Conservation (phyloP, 2,888 invertebrate genomes). For the Muschampia plurimacula region DNA sequence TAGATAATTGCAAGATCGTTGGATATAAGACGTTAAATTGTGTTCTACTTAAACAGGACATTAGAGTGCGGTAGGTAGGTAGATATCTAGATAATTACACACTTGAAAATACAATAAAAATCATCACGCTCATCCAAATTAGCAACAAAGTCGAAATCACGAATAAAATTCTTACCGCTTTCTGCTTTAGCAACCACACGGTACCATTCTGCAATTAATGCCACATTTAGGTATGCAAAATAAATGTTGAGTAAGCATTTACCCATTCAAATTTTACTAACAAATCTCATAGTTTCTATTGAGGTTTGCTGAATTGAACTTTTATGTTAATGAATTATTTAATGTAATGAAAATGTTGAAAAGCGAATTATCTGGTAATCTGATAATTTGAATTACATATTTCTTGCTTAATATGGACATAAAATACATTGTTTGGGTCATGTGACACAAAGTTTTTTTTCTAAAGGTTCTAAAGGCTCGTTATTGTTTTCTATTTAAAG, state of each 20-base stretch:
- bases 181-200: slow-evolving; percentile 66
- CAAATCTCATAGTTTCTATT: slow-evolving; percentile 56
- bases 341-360: slow-evolving; percentile 13
- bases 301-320: slow-evolving; percentile 42
- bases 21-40: too few relatives aligned
- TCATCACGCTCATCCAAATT: slow-evolving; percentile 9
- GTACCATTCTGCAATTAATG: slow-evolving; percentile 60
- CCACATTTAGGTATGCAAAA: slow-evolving; percentile 62
- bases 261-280: slow-evolving; percentile 53
- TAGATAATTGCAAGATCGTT: too few relatives aligned
- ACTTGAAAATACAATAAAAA: slow-evolving; percentile 12
- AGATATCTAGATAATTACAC: slow-evolving; percentile 3
- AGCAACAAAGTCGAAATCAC: slow-evolving; percentile 40
- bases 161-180: slow-evolving; percentile 64
- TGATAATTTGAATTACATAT: background rate
- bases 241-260: slow-evolving; percentile 58
- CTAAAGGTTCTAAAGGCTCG: background rate
- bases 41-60: background rate
- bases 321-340: slow-evolving; percentile 7
- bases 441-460: slow-evolving; percentile 6
- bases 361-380: background rate
- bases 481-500: background rate
- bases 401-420: background rate
- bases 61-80: background rate
- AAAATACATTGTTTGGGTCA: slow-evolving; percentile 1